Percentiles rank a stretch among this genome's conserved stretches.
Conservation (phyloP, 1,140 invertebrate species). For the Trinorchestia longiramus region DNA sequence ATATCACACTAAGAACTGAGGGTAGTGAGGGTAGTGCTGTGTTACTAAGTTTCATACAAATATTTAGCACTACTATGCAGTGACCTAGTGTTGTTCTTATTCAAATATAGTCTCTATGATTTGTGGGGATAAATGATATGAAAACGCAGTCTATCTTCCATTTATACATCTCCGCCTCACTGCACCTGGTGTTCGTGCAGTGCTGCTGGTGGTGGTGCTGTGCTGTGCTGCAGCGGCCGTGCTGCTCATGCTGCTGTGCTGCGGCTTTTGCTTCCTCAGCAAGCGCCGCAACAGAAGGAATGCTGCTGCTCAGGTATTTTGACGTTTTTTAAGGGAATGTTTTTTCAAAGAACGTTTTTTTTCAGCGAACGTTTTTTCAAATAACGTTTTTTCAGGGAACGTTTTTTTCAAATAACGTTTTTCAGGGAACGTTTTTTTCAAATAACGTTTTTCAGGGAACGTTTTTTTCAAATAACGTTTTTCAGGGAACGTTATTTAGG, state of each 20-base stretch:
- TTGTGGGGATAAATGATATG: too few relatives aligned
- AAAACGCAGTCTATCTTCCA: too few relatives aligned
- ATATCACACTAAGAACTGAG: too few relatives aligned
- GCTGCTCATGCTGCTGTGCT: conserved; percentile 63
- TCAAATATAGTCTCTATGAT: too few relatives aligned
- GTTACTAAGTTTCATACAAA: too few relatives aligned
- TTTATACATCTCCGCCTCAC: too few relatives aligned
- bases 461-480: neutral
- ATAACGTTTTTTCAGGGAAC: neutral
- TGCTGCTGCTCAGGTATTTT: neutral
- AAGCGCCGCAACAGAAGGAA: conserved; percentile 40
- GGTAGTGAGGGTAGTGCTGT: too few relatives aligned
- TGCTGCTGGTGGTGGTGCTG: conserved; percentile 64
- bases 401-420: neutral
- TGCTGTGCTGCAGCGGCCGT: conserved; percentile 61
- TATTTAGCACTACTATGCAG: too few relatives aligned
- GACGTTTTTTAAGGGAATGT: too few relatives aligned
- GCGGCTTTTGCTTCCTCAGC: conserved; percentile 63
- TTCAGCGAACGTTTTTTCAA: neutral
- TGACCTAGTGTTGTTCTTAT: too few relatives aligned
- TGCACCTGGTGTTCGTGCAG: neutral
- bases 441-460: neutral
- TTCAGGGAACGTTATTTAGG: neutral
- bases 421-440: neutral
- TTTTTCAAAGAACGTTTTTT: neutral